Evolutionary conservation across 2,113 vertebrate species (phyloP).

Genomic region (crab-eating macaque (Macaca fascicularis)): DNA sequence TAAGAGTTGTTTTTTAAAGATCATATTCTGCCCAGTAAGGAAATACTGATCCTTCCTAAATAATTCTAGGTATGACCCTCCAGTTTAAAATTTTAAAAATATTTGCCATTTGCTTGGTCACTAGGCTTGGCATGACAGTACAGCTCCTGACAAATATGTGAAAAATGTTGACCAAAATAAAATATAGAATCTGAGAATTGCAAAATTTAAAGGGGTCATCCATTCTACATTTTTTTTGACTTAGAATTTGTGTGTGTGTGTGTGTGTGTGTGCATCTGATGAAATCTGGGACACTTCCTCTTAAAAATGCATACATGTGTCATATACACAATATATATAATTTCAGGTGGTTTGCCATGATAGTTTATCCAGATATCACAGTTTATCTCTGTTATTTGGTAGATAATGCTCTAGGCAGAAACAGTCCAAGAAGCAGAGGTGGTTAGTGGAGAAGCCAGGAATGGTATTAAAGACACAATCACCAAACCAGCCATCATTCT

Average conservation of each 20-base stretch:
- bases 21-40: neutral
- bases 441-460: neutral
- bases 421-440: neutral
- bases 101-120: conserved; percentile 29
- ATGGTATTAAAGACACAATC: neutral
- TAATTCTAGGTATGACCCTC: neutral
- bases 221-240: neutral
- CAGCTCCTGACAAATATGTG: conserved; percentile 47
- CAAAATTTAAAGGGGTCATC: conserved; percentile 3
- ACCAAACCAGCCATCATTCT: neutral
- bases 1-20: neutral
- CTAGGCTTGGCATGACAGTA: neutral
- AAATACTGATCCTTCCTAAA: conserved; percentile 23
- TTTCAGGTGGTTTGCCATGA: neutral
- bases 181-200: neutral
- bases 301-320: neutral
- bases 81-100: conserved; percentile 20
- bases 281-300: neutral
- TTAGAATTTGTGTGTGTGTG: neutral
- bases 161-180: conserved; percentile 50
- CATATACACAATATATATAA: neutral
- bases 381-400: neutral
- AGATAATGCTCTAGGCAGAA: neutral
- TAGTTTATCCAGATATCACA: neutral
- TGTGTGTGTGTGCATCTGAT: neutral